phyloP scores from a whole-genome alignment of 1,140 invertebrate species.

The Choristoneura fumiferana region DNA sequence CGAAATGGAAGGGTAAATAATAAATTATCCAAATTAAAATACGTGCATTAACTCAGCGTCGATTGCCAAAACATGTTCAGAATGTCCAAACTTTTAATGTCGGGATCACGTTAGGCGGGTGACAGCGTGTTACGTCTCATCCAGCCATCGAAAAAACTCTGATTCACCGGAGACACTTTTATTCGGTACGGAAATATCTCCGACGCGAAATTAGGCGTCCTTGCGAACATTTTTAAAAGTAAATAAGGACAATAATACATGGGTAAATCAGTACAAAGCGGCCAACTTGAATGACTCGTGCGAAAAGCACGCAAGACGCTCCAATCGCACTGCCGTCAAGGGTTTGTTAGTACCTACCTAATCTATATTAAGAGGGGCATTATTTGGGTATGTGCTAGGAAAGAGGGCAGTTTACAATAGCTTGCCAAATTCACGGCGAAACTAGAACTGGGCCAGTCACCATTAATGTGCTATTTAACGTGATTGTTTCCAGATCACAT shows the following conservation, averaged over 20 bases:
- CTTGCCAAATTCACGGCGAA: slow-evolving; percentile 70
- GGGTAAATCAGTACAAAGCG: slow-evolving; percentile 24
- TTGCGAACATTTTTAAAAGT: slow-evolving; percentile 63
- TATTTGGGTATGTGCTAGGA: slow-evolving; percentile 54
- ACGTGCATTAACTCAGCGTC: slow-evolving; percentile 30
- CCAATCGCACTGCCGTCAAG: not conserved
- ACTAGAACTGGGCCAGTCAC: slow-evolving; percentile 66
- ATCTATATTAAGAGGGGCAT: slow-evolving; percentile 19
- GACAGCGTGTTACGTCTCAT: slow-evolving; percentile 61
- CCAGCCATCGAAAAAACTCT: slow-evolving; percentile 57
- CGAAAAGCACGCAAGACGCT: not conserved
- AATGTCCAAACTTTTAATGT: slow-evolving; percentile 65
- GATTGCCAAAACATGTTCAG: slow-evolving; percentile 53
- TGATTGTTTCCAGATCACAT: slow-evolving; percentile 72
- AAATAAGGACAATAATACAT: slow-evolving; percentile 66
- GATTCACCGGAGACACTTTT: slow-evolving; percentile 69
- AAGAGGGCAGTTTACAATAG: slow-evolving; percentile 76
- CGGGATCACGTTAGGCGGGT: slow-evolving; percentile 48
- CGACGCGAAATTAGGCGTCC: slow-evolving; percentile 67
- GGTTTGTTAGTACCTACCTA: not conserved
- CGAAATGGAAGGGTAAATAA: not conserved
- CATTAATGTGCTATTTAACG: slow-evolving; percentile 58
- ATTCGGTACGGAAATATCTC: slow-evolving; percentile 70
- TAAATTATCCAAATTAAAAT: slow-evolving; percentile 28
- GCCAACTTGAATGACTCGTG: not conserved